Conservation (phyloP, 2,888 invertebrate species). For the Rhodophaea formosa region DNA sequence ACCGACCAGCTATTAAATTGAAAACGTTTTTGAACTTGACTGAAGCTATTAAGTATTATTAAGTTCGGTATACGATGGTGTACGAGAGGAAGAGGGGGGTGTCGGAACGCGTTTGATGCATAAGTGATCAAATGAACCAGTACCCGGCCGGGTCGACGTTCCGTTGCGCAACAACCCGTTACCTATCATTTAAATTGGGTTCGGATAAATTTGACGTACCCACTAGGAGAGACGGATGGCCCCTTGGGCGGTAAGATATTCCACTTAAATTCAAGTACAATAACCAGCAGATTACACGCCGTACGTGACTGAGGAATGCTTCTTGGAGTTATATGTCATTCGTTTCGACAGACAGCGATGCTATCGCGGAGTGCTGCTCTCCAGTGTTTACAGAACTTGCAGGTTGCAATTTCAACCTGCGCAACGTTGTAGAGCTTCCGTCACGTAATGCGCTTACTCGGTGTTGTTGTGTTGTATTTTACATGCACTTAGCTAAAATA, state of each 20-base stretch:
- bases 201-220: conserved; percentile 61
- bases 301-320: conserved; percentile 53
- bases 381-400: conserved; percentile 1
- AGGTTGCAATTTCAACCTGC: not conserved
- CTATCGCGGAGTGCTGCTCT: conserved; percentile 30
- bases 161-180: conserved; percentile 74
- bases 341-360: conserved; percentile 36
- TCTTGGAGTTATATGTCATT: conserved; percentile 51
- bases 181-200: conserved; percentile 73
- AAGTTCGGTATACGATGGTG: conserved; percentile 45
- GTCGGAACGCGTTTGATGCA: conserved; percentile 73
- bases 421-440: not conserved
- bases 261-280: conserved; percentile 44
- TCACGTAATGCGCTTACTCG: not conserved
- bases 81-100: conserved; percentile 42
- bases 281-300: conserved; percentile 53
- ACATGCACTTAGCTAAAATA: not conserved
- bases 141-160: conserved; percentile 64
- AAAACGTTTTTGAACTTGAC: conserved; percentile 55
- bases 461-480: not conserved
- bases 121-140: conserved; percentile 67
- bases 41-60: conserved; percentile 55
- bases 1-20: conserved; percentile 45
- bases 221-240: conserved; percentile 36
- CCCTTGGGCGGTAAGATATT: conserved; percentile 45